Evolutionary conservation across 2,888 invertebrate species (phyloP).

Genomic region (Caenorhabditis sp.): DNA sequence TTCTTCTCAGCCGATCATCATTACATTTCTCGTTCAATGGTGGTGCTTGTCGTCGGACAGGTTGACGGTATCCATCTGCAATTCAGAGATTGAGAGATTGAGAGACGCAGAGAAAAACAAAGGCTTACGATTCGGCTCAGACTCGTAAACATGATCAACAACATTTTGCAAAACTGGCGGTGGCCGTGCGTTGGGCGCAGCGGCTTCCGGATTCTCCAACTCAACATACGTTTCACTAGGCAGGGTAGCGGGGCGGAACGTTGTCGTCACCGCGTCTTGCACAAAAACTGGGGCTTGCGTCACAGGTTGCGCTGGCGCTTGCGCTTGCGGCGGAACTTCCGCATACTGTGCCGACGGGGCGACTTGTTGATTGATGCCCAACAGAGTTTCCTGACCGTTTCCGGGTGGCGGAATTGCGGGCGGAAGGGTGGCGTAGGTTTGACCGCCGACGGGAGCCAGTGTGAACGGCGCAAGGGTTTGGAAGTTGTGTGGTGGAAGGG

Average conservation of each 20-base stretch:
- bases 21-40: constrained; percentile 53
- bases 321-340: constrained; percentile 23
- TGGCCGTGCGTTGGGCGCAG: constrained; percentile 10
- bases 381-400: constrained; percentile 39
- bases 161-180: constrained; percentile 34
- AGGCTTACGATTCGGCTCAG: constrained; percentile 44
- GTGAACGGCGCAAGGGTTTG: constrained; percentile 37
- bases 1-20: constrained; percentile 52
- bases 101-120: not conserved
- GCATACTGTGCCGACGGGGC: constrained; percentile 9
- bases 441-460: constrained; percentile 26
- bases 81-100: not conserved
- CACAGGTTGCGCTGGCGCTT: too few relatives aligned
- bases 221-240: constrained; percentile 53
- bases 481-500: constrained; percentile 20
- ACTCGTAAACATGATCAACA: constrained; percentile 46
- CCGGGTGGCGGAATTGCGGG: constrained; percentile 36
- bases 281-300: constrained; percentile 12
- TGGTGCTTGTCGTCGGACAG: constrained; percentile 42
- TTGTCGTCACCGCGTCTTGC: constrained; percentile 16
- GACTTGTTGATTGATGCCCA: constrained; percentile 26
- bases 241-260: constrained; percentile 32
- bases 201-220: constrained; percentile 47
- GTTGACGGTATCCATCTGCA: constrained; percentile 51
- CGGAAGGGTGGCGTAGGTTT: constrained; percentile 30